These are phyloP conservation scores for Dipodomys ordii DNA, from an alignment of 2,113 vertebrate genomes.

Conservation along the genomic window DNA sequence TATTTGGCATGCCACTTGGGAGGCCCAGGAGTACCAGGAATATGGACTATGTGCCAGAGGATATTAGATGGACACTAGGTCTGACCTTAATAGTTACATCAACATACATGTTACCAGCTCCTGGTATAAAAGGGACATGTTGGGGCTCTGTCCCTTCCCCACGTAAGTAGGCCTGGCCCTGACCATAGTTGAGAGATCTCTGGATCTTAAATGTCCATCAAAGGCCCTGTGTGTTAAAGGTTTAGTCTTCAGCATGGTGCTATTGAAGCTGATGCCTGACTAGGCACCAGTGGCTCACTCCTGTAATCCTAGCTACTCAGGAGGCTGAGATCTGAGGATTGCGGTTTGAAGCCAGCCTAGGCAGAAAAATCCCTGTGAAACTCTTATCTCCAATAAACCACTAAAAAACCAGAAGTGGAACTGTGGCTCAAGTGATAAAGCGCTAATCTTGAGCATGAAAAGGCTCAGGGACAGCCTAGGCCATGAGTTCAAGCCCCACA, in stretches of 20 bases:
- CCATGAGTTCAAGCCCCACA: no score
- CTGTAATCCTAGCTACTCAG: no score
- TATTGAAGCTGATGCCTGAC: not conserved
- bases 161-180: not conserved
- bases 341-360: no score
- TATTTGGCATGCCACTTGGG: constrained; percentile 75
- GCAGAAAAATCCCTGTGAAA: no score
- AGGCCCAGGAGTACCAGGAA: not conserved
- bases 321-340: no score
- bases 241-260: not conserved
- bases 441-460: no score
- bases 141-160: not conserved
- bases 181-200: not conserved
- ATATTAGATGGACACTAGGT: not conserved
- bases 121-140: not conserved
- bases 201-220: not conserved
- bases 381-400: no score
- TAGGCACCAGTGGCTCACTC: no score
- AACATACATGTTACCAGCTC: not conserved
- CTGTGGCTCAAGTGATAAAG: no score
- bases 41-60: not conserved
- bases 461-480: no score
- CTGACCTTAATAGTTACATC: not conserved
- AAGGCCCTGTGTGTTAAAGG: not conserved
- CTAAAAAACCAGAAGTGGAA: no score